These are phyloP conservation scores for Calliopsis andreniformis DNA, from an alignment of 1,140 invertebrate species.

Conservation along the genomic window DNA sequence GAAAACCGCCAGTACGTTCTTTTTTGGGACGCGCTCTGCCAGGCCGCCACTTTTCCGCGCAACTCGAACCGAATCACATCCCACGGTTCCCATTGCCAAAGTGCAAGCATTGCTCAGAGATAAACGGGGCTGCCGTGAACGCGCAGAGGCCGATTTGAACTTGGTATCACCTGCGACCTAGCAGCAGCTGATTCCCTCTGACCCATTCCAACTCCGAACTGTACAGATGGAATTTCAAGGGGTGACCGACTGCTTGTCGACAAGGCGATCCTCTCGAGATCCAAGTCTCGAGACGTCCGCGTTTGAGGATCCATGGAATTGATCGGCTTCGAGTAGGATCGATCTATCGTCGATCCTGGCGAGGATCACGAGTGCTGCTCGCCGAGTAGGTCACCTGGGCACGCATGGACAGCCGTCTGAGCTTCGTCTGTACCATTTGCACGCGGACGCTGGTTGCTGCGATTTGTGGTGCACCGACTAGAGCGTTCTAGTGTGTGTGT, in stretches of 20 bases:
- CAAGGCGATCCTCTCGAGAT: neutral
- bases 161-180: constrained; percentile 23
- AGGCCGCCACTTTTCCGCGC: no score
- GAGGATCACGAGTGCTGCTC: neutral
- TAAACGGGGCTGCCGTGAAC: neutral
- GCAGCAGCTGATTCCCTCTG: constrained; percentile 15
- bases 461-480: constrained; percentile 35
- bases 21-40: constrained; percentile 40
- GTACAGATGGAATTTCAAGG: neutral
- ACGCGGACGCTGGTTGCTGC: constrained; percentile 39
- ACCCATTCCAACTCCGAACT: neutral
- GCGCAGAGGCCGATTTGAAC: neutral
- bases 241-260: neutral
- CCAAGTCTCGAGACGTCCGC: neutral
- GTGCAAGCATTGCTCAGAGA: neutral
- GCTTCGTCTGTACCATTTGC: constrained; percentile 11
- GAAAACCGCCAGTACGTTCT: constrained; percentile 2
- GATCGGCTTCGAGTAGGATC: constrained; percentile 8
- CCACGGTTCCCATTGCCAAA: neutral
- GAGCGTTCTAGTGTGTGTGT: neutral
- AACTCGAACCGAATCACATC: no score
- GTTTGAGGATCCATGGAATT: neutral
- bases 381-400: neutral
- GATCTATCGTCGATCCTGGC: neutral
- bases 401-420: neutral